phyloP scores from a whole-genome alignment of 2,797 vertebrate genomes.

The Cyprinella venusta region DNA sequence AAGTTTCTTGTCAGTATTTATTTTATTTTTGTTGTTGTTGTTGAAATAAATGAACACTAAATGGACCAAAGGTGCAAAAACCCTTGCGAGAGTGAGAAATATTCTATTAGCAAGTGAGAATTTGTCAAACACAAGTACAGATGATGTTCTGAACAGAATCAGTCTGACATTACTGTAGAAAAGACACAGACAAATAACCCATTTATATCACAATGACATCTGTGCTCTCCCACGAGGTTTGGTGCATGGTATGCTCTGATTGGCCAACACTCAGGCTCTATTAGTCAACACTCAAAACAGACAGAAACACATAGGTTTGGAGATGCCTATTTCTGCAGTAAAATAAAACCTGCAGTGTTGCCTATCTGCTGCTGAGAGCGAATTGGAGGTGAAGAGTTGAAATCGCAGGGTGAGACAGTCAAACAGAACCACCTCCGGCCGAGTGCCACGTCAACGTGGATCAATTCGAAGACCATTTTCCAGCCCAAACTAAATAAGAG shows the following conservation, averaged over 20 bases:
- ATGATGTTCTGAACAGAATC: slow-evolving; percentile 1
- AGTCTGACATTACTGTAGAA: not conserved
- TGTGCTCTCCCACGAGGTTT: slow-evolving; percentile 31
- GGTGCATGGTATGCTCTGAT: slow-evolving; percentile 20
- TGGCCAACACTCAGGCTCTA: slow-evolving; percentile 28
- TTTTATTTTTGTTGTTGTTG: not conserved
- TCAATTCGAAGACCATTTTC: slow-evolving; percentile 30
- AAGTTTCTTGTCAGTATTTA: not conserved
- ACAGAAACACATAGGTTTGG: slow-evolving; percentile 1
- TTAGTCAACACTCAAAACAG: slow-evolving; percentile 26
- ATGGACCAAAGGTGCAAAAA: not conserved
- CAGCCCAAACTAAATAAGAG: not conserved
- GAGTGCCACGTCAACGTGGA: not conserved
- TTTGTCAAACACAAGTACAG: not conserved
- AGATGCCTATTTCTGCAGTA: not conserved
- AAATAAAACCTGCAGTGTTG: slow-evolving; percentile 28
- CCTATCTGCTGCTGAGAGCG: slow-evolving; percentile 23
- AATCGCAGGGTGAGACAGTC: slow-evolving; percentile 35
- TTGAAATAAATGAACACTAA: not conserved
- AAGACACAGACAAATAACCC: slow-evolving; percentile 36
- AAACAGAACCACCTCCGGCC: slow-evolving; percentile 17
- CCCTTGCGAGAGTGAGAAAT: not conserved
- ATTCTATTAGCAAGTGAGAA: not conserved
- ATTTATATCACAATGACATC: slow-evolving; percentile 36
- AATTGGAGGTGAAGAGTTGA: slow-evolving; percentile 38